phyloP scores from a whole-genome alignment of 53 echinoderm and acorn worm species.

The Crossaster papposus region DNA sequence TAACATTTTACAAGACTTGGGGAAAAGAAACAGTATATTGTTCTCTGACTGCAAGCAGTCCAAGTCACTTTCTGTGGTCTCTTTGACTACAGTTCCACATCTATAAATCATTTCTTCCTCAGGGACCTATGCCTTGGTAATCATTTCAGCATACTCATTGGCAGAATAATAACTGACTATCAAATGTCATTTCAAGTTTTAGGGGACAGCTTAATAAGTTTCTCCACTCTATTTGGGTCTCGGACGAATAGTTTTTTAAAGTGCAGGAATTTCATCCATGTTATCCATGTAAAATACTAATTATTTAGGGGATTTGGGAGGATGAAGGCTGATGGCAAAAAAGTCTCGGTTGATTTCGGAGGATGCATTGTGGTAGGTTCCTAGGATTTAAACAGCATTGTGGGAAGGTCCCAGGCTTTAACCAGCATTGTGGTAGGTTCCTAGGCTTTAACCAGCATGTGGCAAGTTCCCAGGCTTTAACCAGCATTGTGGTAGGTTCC shows the following conservation, averaged over 20 bases:
- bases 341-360: too few relatives aligned
- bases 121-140: conserved; percentile 57
- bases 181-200: conserved; percentile 37
- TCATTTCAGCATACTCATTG: conserved; percentile 37
- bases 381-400: too few relatives aligned
- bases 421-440: too few relatives aligned
- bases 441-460: too few relatives aligned
- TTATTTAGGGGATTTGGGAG: too few relatives aligned
- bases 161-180: conserved; percentile 32
- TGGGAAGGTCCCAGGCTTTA: too few relatives aligned
- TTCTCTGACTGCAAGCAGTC: too few relatives aligned
- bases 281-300: too few relatives aligned
- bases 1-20: conserved; percentile 12
- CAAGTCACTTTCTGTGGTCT: neutral
- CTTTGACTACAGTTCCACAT: conserved; percentile 1
- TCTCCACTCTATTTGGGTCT: neutral
- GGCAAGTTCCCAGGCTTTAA: too few relatives aligned
- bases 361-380: too few relatives aligned
- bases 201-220: conserved; percentile 4
- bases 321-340: too few relatives aligned
- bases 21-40: neutral
- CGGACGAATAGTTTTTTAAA: neutral
- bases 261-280: neutral
- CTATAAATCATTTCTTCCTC: conserved; percentile 42
- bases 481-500: too few relatives aligned